A percentile compares a stretch with the other conserved stretches of the same genome.
Conservation (phyloP, 2,888 invertebrate species). For the Resseliella maxima region DNA sequence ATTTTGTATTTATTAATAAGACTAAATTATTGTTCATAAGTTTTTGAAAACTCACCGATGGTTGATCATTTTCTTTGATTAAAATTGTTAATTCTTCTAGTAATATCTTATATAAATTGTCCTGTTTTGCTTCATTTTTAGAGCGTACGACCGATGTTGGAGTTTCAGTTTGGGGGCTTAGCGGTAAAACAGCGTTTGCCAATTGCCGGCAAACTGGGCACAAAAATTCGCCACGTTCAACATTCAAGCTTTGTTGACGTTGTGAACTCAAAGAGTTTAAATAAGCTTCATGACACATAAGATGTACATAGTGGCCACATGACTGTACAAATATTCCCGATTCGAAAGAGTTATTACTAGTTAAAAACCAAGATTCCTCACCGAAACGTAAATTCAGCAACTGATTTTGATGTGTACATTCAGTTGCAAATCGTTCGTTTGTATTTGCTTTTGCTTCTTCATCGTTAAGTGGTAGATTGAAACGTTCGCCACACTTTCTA, state of each 20-base stretch:
- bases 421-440: conserved; percentile 77
- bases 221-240: conserved; percentile 87
- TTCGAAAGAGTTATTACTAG: conserved; percentile 86
- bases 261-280: conserved; percentile 85
- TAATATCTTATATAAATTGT: conserved; percentile 65
- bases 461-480: conserved; percentile 73
- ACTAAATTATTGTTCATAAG: conserved; percentile 10
- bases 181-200: conserved; percentile 88
- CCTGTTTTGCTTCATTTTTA: conserved; percentile 63
- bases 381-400: conserved; percentile 82
- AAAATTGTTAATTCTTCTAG: conserved; percentile 70
- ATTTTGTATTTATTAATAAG: not conserved
- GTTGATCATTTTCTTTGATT: conserved; percentile 75
- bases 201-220: conserved; percentile 95
- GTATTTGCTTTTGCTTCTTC: conserved; percentile 71
- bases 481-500: conserved; percentile 66
- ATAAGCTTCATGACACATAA: conserved; percentile 93
- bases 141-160: conserved; percentile 75
- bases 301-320: conserved; percentile 96
- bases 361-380: conserved; percentile 82
- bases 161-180: conserved; percentile 78
- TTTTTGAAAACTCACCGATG: conserved; percentile 70
- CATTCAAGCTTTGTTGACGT: conserved; percentile 78
- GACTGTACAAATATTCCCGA: conserved; percentile 94
- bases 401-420: conserved; percentile 82